Evolutionary conservation across 2,113 vertebrate genomes (phyloP).

Genomic region (Ailurus styani): DNA sequence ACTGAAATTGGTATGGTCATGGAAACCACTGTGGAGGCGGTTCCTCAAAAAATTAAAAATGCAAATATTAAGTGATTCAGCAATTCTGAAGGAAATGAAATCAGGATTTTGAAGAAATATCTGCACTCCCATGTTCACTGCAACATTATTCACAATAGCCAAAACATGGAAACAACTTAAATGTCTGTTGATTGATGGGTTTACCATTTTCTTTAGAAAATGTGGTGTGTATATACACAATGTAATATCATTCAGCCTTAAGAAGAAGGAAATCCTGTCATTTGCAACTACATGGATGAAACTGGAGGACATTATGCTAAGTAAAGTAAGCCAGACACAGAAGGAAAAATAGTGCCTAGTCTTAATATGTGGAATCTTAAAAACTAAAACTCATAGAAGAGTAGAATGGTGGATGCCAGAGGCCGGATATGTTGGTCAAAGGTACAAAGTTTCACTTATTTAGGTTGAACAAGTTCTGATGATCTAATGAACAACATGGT

Average conservation of each 20-base stretch:
- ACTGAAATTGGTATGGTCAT: background rate
- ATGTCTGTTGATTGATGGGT: too few species aligned
- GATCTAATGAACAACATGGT: too few species aligned
- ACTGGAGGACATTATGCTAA: background rate
- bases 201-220: too few species aligned
- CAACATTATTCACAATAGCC: background rate
- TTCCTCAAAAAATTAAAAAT: background rate
- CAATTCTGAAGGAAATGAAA: background rate
- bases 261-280: background rate
- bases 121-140: background rate
- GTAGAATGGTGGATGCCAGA: background rate
- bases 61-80: background rate
- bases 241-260: background rate
- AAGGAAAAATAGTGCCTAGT: background rate
- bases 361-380: background rate
- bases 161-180: background rate
- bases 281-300: background rate
- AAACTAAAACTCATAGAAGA: background rate
- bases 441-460: background rate
- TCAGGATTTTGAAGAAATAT: background rate
- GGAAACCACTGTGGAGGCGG: background rate
- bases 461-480: background rate
- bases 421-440: background rate
- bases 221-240: background rate
- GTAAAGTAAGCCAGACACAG: background rate